Base-by-base conservation (phyloP, 1,140 invertebrate species). In the Pseudomyrmex cubaensis region DNA sequence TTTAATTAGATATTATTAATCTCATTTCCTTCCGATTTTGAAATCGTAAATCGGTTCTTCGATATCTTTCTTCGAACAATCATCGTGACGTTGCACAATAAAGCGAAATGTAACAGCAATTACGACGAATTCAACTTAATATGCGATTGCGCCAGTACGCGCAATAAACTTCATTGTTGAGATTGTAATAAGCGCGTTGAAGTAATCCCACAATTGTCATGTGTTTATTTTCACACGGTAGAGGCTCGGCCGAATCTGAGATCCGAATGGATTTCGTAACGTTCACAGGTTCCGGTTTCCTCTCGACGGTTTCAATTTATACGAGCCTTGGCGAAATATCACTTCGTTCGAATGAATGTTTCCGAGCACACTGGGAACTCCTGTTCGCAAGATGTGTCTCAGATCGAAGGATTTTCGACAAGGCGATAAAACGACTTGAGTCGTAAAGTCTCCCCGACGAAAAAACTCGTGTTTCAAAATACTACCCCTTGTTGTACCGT, bases 191-290 rank as follows among this genome's bases (percentile, higher is more conserved):
- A 74, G 35, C 48, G 1, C 17, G 46, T 12, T 73, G 69, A 50
- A 63, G 54, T 87, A 87, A 87, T 87, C 82, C 69, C 20, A 12
- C 2, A 20, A 83, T 86, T 83, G 76, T 86, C 64, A 15, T 76
- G 82, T 85, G 87, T 57, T 62, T 57, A 48, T 64, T n/a, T n/a
- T 25, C 44, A 44, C 46, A 25, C 61, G n/a, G n/a, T 10, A 0
- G 57, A 17, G 44, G 59, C 64, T 88, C 84, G 85, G 69, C 85
- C 73, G 84, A 69, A 85, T 85, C 70, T 59, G n/a, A 50, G 25
- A 22, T 4, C 20, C 44, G 20, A 52, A 54, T 59, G 66, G 15
- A 25, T 52, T 82, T 85, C 52, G 67, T 48, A 73, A 69, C 35
- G 35, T 46, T 0, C 17, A 25, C n/a, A n/a, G 8, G 22, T 64